Conservation (phyloP, 1,140 invertebrate genomes). For the Drosophila parvula region DNA sequence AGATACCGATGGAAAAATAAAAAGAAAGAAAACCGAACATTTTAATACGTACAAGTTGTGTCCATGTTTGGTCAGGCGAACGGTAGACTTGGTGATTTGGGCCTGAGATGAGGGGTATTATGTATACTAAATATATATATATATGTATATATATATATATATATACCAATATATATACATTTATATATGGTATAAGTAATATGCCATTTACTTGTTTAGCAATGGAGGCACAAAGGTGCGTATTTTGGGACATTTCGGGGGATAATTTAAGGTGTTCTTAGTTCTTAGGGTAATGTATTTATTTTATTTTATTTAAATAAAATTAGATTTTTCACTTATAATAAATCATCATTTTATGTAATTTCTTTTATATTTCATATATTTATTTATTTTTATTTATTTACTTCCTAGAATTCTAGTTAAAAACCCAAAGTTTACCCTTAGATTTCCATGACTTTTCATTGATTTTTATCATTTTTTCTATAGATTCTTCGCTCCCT, state of each 20-base stretch:
- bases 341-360: no score
- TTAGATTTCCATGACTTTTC: not conserved
- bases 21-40: constrained; percentile 22
- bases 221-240: not conserved
- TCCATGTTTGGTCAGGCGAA: constrained; percentile 45
- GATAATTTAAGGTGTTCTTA: not conserved
- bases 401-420: not conserved
- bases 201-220: not conserved
- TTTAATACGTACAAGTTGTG: constrained; percentile 41
- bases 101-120: constrained; percentile 6
- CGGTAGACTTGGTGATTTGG: constrained; percentile 15
- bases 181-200: constrained; percentile 1
- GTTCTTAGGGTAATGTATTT: not conserved
- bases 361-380: not conserved
- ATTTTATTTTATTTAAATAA: not conserved
- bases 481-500: not conserved
- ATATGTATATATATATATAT: constrained; percentile 1
- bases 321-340: no score
- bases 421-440: not conserved
- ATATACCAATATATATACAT: not conserved
- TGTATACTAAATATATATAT: not conserved
- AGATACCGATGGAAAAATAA: not conserved
- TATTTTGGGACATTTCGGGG: not conserved
- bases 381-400: not conserved
- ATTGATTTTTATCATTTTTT: not conserved